Conservation (phyloP, 2,888 invertebrate species). For the Axea sp. region DNA sequence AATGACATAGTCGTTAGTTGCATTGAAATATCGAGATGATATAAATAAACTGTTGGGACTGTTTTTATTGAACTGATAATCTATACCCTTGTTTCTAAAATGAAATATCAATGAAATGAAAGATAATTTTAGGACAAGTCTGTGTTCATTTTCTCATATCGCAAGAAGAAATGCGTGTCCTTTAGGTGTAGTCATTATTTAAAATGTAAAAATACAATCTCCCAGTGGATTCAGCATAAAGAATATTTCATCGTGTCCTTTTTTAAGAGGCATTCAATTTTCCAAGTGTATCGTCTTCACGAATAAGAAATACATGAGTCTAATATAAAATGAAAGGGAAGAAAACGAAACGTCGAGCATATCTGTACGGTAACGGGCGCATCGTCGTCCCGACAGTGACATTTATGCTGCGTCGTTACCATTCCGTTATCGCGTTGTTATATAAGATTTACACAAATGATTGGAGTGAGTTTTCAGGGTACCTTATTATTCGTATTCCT, state of each 20-base stretch:
- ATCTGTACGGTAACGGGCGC: slow-evolving; percentile 54
- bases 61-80: not conserved
- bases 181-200: slow-evolving; percentile 35
- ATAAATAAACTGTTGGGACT: not conserved
- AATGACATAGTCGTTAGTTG: no score
- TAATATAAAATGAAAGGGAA: slow-evolving; percentile 61
- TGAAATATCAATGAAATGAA: slow-evolving; percentile 44
- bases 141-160: slow-evolving; percentile 42
- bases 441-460: slow-evolving; percentile 62
- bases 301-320: slow-evolving; percentile 56
- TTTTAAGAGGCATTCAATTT: slow-evolving; percentile 61
- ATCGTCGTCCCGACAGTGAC: slow-evolving; percentile 58
- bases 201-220: slow-evolving; percentile 56
- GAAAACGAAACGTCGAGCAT: slow-evolving; percentile 54
- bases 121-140: slow-evolving; percentile 41
- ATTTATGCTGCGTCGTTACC: slow-evolving; percentile 62
- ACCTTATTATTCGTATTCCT: slow-evolving; percentile 58
- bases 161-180: slow-evolving; percentile 26
- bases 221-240: slow-evolving; percentile 45
- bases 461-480: slow-evolving; percentile 48
- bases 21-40: no score
- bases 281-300: slow-evolving; percentile 58
- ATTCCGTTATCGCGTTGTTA: slow-evolving; percentile 63
- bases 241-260: slow-evolving; percentile 49
- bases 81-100: slow-evolving; percentile 11